Evolutionary conservation across 1,140 invertebrate genomes (phyloP).

Genomic region (Hyles euphorbiae): DNA sequence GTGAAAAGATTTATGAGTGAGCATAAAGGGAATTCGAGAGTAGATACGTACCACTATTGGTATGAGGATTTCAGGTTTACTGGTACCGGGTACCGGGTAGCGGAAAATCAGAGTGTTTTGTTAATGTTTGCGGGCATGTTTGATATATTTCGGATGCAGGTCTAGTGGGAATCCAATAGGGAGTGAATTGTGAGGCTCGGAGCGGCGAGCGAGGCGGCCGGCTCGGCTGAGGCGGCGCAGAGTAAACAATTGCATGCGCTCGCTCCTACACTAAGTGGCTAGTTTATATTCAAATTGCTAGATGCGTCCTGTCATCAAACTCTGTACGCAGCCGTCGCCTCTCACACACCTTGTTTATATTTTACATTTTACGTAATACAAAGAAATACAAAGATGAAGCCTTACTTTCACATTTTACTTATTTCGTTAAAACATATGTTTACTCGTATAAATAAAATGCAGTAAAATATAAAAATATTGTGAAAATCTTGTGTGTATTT

Average conservation of each 20-base stretch:
- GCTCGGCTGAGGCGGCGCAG: conserved; percentile 9
- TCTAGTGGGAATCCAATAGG: conserved; percentile 11
- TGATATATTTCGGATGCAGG: conserved; percentile 5
- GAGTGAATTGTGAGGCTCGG: conserved; percentile 6
- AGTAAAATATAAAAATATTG: too few relatives aligned
- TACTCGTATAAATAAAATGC: neutral
- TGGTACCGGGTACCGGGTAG: too few relatives aligned
- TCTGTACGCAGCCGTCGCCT: conserved; percentile 27
- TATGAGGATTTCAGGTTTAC: too few relatives aligned
- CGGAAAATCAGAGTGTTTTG: too few relatives aligned
- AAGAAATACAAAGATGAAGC: too few relatives aligned
- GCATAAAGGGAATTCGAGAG: too few relatives aligned
- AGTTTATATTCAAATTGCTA: conserved; percentile 52
- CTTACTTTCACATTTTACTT: too few relatives aligned
- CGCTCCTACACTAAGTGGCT: conserved; percentile 30
- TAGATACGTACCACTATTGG: too few relatives aligned
- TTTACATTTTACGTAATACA: conserved; percentile 3
- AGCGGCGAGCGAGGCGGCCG: neutral
- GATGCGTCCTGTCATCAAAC: conserved; percentile 27
- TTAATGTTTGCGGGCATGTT: conserved; percentile 2
- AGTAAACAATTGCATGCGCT: conserved; percentile 34
- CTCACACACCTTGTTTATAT: conserved; percentile 9
- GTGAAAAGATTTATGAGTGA: too few relatives aligned
- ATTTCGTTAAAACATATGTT: neutral
- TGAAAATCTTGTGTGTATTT: too few relatives aligned